Percentiles rank a stretch among this genome's conserved stretches.
phyloP scores from a whole-genome alignment of 1,140 invertebrate species.

The Hormaphis cornu region DNA sequence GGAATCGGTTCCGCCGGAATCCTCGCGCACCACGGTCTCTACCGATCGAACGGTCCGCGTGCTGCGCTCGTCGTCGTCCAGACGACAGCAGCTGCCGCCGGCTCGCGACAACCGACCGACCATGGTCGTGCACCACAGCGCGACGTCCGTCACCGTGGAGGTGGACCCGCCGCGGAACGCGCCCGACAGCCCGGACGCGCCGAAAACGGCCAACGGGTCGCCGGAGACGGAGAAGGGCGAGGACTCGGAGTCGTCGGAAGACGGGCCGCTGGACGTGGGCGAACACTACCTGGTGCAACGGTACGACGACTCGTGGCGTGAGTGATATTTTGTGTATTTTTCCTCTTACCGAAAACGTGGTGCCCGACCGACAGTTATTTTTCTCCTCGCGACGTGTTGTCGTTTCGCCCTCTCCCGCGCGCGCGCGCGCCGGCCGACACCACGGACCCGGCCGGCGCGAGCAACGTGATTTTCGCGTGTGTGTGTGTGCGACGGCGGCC shows the following conservation, averaged over 20 bases:
- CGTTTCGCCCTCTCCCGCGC: not conserved
- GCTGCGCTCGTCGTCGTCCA: not conserved
- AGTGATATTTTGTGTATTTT: no score
- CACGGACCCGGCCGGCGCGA: slow-evolving; percentile 17
- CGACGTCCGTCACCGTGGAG: slow-evolving; percentile 24
- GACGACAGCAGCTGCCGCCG: not conserved
- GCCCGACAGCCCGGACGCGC: slow-evolving; percentile 18
- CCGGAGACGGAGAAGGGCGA: slow-evolving; percentile 41
- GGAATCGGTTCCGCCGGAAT: no score
- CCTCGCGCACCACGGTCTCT: no score
- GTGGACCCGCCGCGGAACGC: slow-evolving; percentile 30
- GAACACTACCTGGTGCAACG: slow-evolving; percentile 82
- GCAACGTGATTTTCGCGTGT: slow-evolving; percentile 18
- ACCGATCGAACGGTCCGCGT: no score
- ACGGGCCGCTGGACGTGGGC: slow-evolving; percentile 68
- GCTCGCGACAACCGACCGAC: not conserved
- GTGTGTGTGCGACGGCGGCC: not conserved
- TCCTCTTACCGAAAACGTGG: no score
- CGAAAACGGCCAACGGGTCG: slow-evolving; percentile 16
- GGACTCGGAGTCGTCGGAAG: slow-evolving; percentile 61
- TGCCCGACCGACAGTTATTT: not conserved
- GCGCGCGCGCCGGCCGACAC: not conserved
- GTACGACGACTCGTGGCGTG: slow-evolving; percentile 78
- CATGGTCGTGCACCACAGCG: slow-evolving; percentile 26
- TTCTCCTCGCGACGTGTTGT: not conserved